Conservation (phyloP, 2,113 vertebrate species). For the Macrotis lagotis region DNA sequence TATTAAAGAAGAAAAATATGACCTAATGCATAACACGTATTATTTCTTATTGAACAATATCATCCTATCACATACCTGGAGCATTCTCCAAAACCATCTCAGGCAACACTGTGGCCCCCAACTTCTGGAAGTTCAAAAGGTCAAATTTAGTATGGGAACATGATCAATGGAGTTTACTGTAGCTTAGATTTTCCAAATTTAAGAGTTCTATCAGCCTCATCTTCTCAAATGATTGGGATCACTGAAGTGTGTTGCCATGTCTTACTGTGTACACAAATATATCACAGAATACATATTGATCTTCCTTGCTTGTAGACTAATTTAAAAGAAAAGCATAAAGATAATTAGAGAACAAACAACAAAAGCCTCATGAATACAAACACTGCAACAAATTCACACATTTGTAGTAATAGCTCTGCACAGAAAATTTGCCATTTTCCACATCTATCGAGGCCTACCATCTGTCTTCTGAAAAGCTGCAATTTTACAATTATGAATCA, state of each 20-base stretch:
- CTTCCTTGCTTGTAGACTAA: background rate
- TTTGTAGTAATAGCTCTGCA: constrained; percentile 11
- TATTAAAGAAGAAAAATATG: no score
- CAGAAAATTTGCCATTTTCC: constrained; percentile 3
- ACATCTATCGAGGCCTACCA: background rate
- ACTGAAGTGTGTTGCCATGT: background rate
- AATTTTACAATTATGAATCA: constrained; percentile 27
- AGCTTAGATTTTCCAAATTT: background rate
- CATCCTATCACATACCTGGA: background rate
- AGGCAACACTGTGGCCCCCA: background rate
- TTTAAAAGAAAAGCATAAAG: background rate
- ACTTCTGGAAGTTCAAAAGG: background rate
- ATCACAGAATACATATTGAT: background rate
- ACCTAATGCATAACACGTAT: no score
- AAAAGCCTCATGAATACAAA: background rate
- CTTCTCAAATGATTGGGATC: background rate
- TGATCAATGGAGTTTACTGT: background rate
- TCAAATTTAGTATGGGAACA: rapidly evolving
- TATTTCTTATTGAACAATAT: background rate
- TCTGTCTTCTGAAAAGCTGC: constrained; percentile 26
- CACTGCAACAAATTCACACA: background rate
- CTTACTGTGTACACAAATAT: background rate
- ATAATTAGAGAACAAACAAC: background rate
- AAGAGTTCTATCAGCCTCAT: background rate
- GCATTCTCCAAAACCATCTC: background rate